These are phyloP conservation scores for Malurus elegans DNA, from an alignment of 2,113 vertebrate species.

Conservation along the genomic window DNA sequence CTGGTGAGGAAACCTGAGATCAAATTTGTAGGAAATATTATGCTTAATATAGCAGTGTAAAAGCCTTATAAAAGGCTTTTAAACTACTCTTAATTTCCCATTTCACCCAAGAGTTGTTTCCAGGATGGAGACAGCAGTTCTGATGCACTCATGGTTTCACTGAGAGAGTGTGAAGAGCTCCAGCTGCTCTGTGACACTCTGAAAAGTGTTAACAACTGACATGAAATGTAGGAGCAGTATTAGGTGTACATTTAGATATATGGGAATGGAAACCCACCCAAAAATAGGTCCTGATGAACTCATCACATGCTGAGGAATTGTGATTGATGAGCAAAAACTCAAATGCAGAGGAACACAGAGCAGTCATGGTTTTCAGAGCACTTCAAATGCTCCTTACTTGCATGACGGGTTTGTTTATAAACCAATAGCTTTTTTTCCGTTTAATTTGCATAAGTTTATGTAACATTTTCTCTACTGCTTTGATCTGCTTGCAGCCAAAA, in stretches of 20 bases:
- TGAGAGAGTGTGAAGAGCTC: not conserved
- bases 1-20: not conserved
- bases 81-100: not conserved
- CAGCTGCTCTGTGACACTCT: not conserved
- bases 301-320: not conserved
- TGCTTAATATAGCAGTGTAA: not conserved
- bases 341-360: not conserved
- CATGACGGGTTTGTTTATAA: not conserved
- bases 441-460: not conserved
- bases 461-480: not conserved
- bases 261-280: not conserved
- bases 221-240: not conserved
- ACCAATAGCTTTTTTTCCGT: not conserved
- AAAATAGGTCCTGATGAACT: not conserved
- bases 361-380: not conserved
- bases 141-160: not conserved
- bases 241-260: fast-evolving
- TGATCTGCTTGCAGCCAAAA: not conserved
- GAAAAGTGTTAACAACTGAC: not conserved
- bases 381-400: not conserved
- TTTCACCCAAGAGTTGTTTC: not conserved
- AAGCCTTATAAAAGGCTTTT: not conserved
- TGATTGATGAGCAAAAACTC: not conserved
- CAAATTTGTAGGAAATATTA: not conserved
- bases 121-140: not conserved